Evolutionary conservation across 2,888 invertebrate species (phyloP), one percentile per base, ranked within the genome.

Genomic region (Platycheirus albimanus): DNA sequence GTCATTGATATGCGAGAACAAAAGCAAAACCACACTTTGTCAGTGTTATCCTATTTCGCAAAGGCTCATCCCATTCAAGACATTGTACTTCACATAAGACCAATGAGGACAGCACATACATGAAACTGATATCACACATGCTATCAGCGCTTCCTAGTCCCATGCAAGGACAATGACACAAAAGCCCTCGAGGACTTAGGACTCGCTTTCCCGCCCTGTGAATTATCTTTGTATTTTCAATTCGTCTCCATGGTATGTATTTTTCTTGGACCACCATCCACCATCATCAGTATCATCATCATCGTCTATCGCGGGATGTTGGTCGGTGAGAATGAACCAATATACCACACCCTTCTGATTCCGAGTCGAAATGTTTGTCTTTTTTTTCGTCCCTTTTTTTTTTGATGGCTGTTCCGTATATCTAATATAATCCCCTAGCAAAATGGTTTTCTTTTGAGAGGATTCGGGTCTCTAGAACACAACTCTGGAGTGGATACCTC

Each of bases 41-140:
- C 17, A 30, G 30, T 70, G 54, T 77, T 70, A 70, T 77, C 70
- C 76, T 38, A 41, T 67, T 72, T 67, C 49, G 51, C 58, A 58
- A 45, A 66, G 38, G 20, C 71, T 49, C 30, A 49, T 28, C 28
- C 38, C 43, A 38, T 70, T 58, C 33, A 78, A 66, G 77, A 43
- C 20, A 61, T 28, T 58, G 13, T 41, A 52, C 51, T 49, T 66
- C 54, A 24, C 36, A 58, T 15, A 24, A 58, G 28, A 24, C 11
- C 11, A 10, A 41, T 28, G n/a, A n/a, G 15, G 33, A 47, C n/a
- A 67, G 64, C 64, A 63, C 56, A n/a, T n/a, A 71, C 71, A 71
- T 51, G 70, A 70, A 64, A 75, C 41, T 81, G 81, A 71, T 63
- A 76, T 41, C 41, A 41, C 76, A 71, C 69, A 76, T 81, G 76